Conservation (phyloP, 2,113 vertebrate species). For the Cheirogaleus medius region DNA sequence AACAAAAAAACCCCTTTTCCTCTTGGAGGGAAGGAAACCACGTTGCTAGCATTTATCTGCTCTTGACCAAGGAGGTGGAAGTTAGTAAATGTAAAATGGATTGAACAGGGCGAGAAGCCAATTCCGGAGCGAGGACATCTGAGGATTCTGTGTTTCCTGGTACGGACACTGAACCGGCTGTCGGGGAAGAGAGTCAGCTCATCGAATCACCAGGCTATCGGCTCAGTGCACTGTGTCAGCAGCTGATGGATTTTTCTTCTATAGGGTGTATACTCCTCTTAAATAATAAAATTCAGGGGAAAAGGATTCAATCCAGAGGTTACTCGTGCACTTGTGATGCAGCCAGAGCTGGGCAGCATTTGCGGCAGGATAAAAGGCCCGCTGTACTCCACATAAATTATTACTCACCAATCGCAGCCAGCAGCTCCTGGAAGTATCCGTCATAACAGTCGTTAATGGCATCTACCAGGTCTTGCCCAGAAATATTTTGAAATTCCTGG, state of each 20-base stretch:
- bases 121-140: not conserved
- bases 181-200: not conserved
- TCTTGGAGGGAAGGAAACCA: not conserved
- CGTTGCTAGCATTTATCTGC: not conserved
- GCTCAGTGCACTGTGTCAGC: not conserved
- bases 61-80: not conserved
- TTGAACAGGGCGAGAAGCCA: not conserved
- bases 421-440: conserved; percentile 87
- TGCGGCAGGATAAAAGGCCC: not conserved
- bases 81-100: not conserved
- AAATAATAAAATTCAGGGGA: not conserved
- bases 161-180: not conserved
- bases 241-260: not conserved
- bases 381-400: not conserved
- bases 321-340: not conserved
- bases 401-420: conserved; percentile 85
- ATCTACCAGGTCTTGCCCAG: conserved; percentile 86
- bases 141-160: not conserved
- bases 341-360: not conserved
- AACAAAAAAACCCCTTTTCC: not conserved
- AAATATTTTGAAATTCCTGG: conserved; percentile 88
- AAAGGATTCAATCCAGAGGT: conserved; percentile 19
- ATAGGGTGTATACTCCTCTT: not conserved
- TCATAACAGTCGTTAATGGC: conserved; percentile 87
- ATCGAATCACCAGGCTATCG: not conserved